phyloP scores from a whole-genome alignment of 2,113 vertebrate genomes.

The Panurus biarmicus region DNA sequence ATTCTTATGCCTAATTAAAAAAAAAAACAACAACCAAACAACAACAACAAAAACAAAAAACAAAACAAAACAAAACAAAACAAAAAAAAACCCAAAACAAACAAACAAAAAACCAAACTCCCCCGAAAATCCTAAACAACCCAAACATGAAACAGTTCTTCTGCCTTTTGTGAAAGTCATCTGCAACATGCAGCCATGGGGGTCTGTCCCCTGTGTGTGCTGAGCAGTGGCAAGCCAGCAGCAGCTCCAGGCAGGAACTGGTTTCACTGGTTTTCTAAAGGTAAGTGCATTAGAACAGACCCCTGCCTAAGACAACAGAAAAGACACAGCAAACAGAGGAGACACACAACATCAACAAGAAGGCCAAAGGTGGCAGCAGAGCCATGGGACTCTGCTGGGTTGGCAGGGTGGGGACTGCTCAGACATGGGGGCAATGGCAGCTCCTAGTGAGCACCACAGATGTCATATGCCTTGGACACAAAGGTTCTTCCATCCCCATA shows the following conservation, averaged over 20 bases:
- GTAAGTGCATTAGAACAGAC: background rate
- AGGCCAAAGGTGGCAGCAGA: background rate
- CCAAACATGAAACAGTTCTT: background rate
- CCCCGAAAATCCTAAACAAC: too few relatives aligned
- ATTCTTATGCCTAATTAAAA: background rate
- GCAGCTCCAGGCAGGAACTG: background rate
- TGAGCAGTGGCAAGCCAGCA: background rate
- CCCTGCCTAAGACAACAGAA: background rate
- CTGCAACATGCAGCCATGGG: rapidly evolving
- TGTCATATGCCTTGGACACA: background rate
- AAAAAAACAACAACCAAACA: background rate
- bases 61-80: too few relatives aligned
- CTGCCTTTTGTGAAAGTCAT: background rate
- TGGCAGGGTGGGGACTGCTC: background rate
- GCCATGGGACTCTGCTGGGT: background rate
- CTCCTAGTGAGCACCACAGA: background rate
- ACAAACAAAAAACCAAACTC: too few relatives aligned
- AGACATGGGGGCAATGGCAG: background rate
- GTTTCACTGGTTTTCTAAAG: background rate
- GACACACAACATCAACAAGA: rapidly evolving
- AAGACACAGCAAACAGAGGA: background rate
- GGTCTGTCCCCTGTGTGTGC: background rate
- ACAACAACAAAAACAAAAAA: too few relatives aligned
- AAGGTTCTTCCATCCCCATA: background rate
- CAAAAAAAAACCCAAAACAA: background rate